Percentiles rank a stretch among this genome's conserved stretches.
phyloP scores from a whole-genome alignment of 2,113 vertebrate species.

The Otocyon megalotis region DNA sequence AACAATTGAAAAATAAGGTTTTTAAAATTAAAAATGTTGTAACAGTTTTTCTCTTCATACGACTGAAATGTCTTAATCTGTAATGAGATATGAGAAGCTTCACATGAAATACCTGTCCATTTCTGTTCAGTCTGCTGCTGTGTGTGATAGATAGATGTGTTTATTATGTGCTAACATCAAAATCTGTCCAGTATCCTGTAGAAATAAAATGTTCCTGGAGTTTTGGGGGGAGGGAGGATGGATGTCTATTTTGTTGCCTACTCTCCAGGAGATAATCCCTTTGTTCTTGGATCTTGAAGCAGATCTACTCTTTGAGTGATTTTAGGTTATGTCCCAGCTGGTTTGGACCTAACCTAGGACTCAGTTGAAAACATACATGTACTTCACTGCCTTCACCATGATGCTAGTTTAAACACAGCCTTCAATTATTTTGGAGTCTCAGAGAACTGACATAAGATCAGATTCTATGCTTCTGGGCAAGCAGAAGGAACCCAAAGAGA shows the following conservation, averaged over 20 bases:
- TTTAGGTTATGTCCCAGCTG: neutral
- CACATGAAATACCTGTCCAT: neutral
- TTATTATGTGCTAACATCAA: constrained; percentile 6
- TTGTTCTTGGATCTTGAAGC: neutral
- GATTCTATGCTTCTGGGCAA: neutral
- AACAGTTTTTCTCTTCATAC: constrained; percentile 25
- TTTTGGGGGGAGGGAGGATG: fast-evolving
- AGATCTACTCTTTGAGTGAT: neutral
- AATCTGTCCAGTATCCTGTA: neutral
- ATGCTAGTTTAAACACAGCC: neutral
- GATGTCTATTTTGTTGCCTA: neutral
- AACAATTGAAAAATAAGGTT: neutral
- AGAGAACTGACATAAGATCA: fast-evolving
- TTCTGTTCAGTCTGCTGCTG: constrained; percentile 9
- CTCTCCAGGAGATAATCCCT: neutral
- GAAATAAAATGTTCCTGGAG: constrained; percentile 22
- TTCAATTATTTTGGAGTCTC: neutral
- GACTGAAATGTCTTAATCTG: constrained; percentile 21
- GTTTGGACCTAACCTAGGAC: neutral
- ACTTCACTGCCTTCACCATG: neutral
- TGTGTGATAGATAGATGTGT: neutral
- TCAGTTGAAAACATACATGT: neutral
- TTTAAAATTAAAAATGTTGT: constrained; percentile 36
- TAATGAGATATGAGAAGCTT: neutral
- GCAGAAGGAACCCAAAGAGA: neutral